Evolutionary conservation across 2,797 vertebrate genomes (phyloP), one percentile per base, ranked within the genome.

Genomic region (Antrozous pallidus): DNA sequence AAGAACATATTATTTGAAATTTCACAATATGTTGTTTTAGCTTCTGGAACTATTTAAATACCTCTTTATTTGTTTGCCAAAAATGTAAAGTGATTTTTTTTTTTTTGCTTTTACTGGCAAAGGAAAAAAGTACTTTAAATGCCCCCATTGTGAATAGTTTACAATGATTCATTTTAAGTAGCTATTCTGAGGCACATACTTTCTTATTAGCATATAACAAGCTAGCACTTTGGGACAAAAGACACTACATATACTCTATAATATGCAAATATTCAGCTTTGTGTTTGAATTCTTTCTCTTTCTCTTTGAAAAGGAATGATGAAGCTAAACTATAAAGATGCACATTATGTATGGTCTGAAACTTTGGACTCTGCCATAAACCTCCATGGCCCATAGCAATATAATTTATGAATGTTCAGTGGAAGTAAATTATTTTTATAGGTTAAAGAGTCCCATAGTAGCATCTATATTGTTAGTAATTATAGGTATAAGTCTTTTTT

Each of bases 161-260:
- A 87, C 51, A 69, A 74, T 77, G 63, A 85, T 79, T 89, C 28
- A 45, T 58, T 71, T 95, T 81, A 92, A 85, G 45, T 69, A 80
- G 38, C n/a, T 88, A 61, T 89, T 91, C 51, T 89, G 71, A 89
- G n/a, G 31, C 33, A 71, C 51, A 36, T 42, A 28, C 54, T 79
- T 40, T 47, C 17, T 88, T 40, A 51, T 92, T 95, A 90, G 16
- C 28, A 33, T 70, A 28, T 74, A 69, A 63, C 5, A 79, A 20
- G 33, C 5, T 79, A 79, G 74, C 42, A 65, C 12, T 65, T 65
- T 78, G 80, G 63, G 38, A 54, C 8, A 80, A 73, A 93, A 58
- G 3, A 47, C 9, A 36, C n/a, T 71, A 31, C 22, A 40, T 17
- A 40, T 22, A 79, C 58, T 65, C 40, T 86, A 73, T 10, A 54